phyloP scores from a whole-genome alignment of 2,797 vertebrate genomes.

The Paratrypauchen microcephalus region DNA sequence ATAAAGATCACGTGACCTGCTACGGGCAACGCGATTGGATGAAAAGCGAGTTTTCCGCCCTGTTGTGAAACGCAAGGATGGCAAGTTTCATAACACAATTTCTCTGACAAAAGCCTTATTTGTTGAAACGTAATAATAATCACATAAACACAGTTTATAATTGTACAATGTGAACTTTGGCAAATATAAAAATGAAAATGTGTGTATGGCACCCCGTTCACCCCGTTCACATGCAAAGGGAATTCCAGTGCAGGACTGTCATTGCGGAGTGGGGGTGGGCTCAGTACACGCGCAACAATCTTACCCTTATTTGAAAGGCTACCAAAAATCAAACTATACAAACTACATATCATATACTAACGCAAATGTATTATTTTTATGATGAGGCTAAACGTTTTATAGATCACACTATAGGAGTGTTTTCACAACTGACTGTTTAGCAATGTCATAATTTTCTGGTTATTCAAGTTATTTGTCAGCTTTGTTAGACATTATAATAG shows the following conservation, averaged over 20 bases:
- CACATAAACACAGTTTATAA: background rate
- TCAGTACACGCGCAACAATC: background rate
- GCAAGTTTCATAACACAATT: constrained; percentile 79
- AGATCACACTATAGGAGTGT: background rate
- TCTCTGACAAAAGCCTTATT: constrained; percentile 32
- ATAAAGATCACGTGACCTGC: constrained; percentile 76
- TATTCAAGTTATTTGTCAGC: background rate
- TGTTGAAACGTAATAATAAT: background rate
- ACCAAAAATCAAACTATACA: background rate
- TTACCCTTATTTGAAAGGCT: background rate
- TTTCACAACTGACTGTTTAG: background rate
- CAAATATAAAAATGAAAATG: no score
- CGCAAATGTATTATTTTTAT: background rate
- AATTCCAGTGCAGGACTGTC: constrained; percentile 33
- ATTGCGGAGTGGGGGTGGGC: constrained; percentile 22
- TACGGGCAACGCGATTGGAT: constrained; percentile 68
- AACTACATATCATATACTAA: background rate
- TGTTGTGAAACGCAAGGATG: constrained; percentile 80
- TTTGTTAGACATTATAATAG: no score
- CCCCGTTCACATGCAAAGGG: constrained; percentile 16
- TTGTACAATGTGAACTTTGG: rapidly evolving
- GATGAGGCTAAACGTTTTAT: no score
- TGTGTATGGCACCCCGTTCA: background rate
- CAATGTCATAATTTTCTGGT: background rate
- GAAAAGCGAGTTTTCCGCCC: constrained; percentile 54